phyloP scores from a whole-genome alignment of 2,113 vertebrate genomes.

The Mus pahari region DNA sequence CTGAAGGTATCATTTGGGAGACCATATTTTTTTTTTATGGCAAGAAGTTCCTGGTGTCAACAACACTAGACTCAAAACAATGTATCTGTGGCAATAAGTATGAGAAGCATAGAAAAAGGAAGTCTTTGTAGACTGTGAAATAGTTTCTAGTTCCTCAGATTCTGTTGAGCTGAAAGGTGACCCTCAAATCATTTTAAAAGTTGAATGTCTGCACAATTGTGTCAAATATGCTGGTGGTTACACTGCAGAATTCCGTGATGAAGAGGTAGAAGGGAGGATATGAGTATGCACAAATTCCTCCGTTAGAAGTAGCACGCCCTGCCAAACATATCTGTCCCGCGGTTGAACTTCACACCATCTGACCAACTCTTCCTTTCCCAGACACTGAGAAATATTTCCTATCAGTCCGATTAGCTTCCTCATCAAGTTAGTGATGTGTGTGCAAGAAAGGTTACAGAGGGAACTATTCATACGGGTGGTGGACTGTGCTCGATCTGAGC shows the following conservation, averaged over 20 bases:
- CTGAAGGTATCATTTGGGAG: background rate
- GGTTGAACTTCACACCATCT: slow-evolving; percentile 73
- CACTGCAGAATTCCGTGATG: slow-evolving; percentile 4
- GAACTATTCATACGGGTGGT: background rate
- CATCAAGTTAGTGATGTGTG: background rate
- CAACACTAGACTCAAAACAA: slow-evolving; percentile 29
- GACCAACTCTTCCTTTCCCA: slow-evolving; percentile 79
- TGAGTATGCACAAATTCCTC: slow-evolving; percentile 66
- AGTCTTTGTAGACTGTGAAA: slow-evolving; percentile 38
- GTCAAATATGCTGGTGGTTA: slow-evolving; percentile 38
- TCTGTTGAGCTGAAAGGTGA: slow-evolving; percentile 26
- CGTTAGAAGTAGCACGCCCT: slow-evolving; percentile 52
- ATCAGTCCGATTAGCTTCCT: slow-evolving; percentile 33
- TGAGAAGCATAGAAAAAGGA: slow-evolving; percentile 61
- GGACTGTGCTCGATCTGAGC: background rate
- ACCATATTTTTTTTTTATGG: slow-evolving; percentile 52
- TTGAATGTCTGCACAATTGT: slow-evolving; percentile 58
- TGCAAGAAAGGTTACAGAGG: background rate
- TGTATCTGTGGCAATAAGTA: slow-evolving; percentile 40
- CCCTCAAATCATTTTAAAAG: slow-evolving; percentile 39
- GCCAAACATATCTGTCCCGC: background rate
- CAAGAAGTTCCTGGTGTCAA: slow-evolving; percentile 56
- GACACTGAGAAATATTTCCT: slow-evolving; percentile 60
- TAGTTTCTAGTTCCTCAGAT: slow-evolving; percentile 49
- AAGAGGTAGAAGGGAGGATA: slow-evolving; percentile 61